A percentile compares a stretch with the other conserved stretches of the same genome.
Conservation (phyloP, 2,888 invertebrate species). For the Caenorhabditis panamensis region DNA sequence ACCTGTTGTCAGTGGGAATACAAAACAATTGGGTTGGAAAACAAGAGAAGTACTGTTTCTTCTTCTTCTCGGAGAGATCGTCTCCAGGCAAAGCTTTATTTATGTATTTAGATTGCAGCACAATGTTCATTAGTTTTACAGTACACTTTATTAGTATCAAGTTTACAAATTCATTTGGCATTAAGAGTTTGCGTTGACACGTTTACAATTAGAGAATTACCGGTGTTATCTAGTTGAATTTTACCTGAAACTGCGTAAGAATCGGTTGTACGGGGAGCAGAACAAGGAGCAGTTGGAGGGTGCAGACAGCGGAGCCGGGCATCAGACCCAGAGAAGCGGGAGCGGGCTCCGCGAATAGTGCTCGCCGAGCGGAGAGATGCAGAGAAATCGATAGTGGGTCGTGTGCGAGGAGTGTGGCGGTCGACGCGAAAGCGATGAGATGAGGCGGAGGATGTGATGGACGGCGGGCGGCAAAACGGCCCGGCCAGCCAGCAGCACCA, state of each 20-base stretch:
- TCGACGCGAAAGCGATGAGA: constrained; percentile 18
- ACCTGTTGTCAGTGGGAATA: constrained; percentile 5
- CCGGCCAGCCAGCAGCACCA: constrained; percentile 15
- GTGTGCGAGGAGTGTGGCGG: constrained; percentile 21
- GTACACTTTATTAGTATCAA: not conserved
- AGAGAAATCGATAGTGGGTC: constrained; percentile 32
- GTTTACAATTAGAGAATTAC: not conserved
- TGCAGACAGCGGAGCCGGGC: constrained; percentile 22
- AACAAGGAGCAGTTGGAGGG: constrained; percentile 15
- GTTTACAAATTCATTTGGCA: not conserved
- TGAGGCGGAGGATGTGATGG: constrained; percentile 16
- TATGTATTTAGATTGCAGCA: no score
- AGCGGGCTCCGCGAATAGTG: constrained; percentile 18
- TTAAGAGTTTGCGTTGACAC: not conserved
- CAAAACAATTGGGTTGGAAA: constrained; percentile 7
- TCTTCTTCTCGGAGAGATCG: not conserved
- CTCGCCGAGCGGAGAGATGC: constrained; percentile 17
- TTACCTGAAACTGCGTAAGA: constrained; percentile 59
- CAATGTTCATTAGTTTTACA: not conserved
- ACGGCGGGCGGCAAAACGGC: constrained; percentile 21
- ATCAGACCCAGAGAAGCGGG: constrained; percentile 22
- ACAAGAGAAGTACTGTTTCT: no score
- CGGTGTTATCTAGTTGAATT: not conserved
- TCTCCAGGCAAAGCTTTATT: no score
- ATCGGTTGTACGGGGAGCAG: constrained; percentile 25